Evolutionary conservation across 2,113 vertebrate genomes (phyloP).

Genomic region (Polypterus senegalus): DNA sequence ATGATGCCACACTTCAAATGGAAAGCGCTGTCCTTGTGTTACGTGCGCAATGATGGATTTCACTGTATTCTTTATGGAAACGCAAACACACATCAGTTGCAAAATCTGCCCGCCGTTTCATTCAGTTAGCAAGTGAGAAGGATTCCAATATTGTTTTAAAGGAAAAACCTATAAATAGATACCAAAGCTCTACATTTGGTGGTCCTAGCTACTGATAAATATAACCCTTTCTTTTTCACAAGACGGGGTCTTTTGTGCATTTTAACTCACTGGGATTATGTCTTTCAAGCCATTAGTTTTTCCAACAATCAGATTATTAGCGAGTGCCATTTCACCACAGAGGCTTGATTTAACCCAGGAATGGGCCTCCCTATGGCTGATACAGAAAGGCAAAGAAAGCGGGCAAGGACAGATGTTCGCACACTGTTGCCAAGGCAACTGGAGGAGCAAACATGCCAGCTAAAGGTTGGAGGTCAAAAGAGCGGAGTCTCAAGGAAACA

Average conservation of each 20-base stretch:
- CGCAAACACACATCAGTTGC: no score
- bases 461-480: constrained; percentile 39
- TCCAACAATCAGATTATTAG: constrained; percentile 14
- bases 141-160: not conserved
- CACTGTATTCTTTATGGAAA: no score
- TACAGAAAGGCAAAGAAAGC: constrained; percentile 31
- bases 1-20: not conserved
- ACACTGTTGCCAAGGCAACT: constrained; percentile 43
- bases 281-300: constrained; percentile 6
- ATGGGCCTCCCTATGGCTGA: constrained; percentile 46
- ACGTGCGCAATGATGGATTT: no score
- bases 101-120: no score
- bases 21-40: not conserved
- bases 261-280: constrained; percentile 6
- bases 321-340: constrained; percentile 18
- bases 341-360: constrained; percentile 32
- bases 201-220: constrained; percentile 3
- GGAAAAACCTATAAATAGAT: not conserved
- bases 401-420: constrained; percentile 50
- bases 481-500: constrained; percentile 19
- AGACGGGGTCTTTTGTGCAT: not conserved
- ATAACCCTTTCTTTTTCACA: not conserved
- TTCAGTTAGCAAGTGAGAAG: no score
- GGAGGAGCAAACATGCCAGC: constrained; percentile 28
- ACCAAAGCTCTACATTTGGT: not conserved